Evolutionary conservation across 2,797 vertebrate species (phyloP).

Genomic region (Ctenopoma multispine): DNA sequence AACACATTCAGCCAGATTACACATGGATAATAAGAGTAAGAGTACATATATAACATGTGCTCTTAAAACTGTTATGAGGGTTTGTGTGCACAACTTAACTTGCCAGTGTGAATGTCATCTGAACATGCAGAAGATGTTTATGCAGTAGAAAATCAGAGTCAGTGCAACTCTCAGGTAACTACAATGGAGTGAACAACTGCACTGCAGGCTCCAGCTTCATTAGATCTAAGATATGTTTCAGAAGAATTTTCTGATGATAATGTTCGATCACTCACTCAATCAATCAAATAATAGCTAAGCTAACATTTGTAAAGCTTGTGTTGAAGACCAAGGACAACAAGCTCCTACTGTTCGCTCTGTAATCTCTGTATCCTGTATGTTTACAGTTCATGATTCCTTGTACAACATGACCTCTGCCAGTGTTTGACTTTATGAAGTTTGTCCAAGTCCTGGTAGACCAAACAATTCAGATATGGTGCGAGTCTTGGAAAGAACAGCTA

Average conservation of each 20-base stretch:
- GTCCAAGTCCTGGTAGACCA: conserved; percentile 16
- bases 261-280: too few relatives aligned
- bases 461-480: conserved; percentile 17
- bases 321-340: background rate
- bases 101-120: background rate
- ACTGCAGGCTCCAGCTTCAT: too few relatives aligned
- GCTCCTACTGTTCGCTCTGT: background rate
- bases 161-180: background rate
- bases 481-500: conserved; percentile 1
- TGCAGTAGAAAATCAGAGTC: background rate
- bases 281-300: too few relatives aligned
- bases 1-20: conserved; percentile 41
- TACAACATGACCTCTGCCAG: background rate
- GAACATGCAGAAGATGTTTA: conserved; percentile 12
- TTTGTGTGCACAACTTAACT: conserved; percentile 15
- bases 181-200: background rate
- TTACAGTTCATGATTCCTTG: background rate
- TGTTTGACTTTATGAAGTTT: conserved; percentile 1
- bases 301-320: background rate
- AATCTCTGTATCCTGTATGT: too few relatives aligned
- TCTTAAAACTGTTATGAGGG: conserved; percentile 39
- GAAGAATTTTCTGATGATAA: too few relatives aligned
- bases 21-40: background rate
- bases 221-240: too few relatives aligned
- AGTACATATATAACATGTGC: conserved; percentile 31